phyloP scores from a whole-genome alignment of 1,140 invertebrate species.

The Drosophila fuyamai region DNA sequence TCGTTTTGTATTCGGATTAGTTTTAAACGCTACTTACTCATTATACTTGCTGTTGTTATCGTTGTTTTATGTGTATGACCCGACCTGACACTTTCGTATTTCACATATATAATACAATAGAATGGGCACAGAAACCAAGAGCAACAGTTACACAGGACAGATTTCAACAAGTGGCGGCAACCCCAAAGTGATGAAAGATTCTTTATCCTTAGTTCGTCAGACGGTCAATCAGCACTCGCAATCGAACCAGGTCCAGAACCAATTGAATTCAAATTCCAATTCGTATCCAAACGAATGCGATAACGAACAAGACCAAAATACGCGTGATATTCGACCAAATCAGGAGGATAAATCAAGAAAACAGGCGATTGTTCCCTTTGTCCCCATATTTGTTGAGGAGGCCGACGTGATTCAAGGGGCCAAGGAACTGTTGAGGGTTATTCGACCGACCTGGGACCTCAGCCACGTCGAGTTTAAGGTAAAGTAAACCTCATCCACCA shows the following conservation, averaged over 20 bases:
- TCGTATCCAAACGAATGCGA: slow-evolving; percentile 44
- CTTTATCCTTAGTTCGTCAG: slow-evolving; percentile 78
- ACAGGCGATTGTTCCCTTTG: slow-evolving; percentile 72
- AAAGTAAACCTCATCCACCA: slow-evolving; percentile 45
- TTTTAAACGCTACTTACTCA: slow-evolving; percentile 27
- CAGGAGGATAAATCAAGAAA: slow-evolving; percentile 45
- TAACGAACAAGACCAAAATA: slow-evolving; percentile 40
- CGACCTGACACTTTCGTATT: slow-evolving; percentile 80
- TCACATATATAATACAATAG: slow-evolving; percentile 80
- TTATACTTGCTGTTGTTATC: slow-evolving; percentile 49
- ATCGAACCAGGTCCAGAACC: slow-evolving; percentile 63
- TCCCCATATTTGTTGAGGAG: slow-evolving; percentile 85
- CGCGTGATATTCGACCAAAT: slow-evolving; percentile 47
- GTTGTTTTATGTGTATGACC: slow-evolving; percentile 60
- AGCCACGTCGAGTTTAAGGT: slow-evolving; percentile 86
- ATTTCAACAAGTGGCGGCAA: slow-evolving; percentile 83
- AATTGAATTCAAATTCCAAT: slow-evolving; percentile 52
- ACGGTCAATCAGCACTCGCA: slow-evolving; percentile 71
- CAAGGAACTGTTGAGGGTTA: slow-evolving; percentile 85
- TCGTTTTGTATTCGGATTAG: slow-evolving; percentile 16
- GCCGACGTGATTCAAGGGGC: slow-evolving; percentile 86
- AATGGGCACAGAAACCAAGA: slow-evolving; percentile 84
- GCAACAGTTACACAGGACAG: slow-evolving; percentile 83
- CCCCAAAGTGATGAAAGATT: slow-evolving; percentile 83
- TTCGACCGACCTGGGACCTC: slow-evolving; percentile 86